These are phyloP conservation scores for Lacerta agilis DNA, from an alignment of 2,797 vertebrate genomes.

Conservation along the genomic window DNA sequence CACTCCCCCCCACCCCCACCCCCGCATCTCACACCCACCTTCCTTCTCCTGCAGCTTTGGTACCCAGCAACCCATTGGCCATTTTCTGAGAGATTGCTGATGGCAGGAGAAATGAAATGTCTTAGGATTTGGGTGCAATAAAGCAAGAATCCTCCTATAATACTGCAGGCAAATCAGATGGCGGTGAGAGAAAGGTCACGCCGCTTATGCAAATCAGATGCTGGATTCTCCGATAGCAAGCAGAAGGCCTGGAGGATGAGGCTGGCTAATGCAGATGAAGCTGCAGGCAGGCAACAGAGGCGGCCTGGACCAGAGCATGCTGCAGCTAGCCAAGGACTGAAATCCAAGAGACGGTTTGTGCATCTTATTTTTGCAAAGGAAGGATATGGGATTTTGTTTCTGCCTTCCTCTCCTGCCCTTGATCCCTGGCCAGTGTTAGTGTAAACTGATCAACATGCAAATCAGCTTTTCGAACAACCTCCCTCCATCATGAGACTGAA, in stretches of 20 bases:
- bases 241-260: slow-evolving; percentile 11
- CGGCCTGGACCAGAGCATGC: background rate
- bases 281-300: background rate
- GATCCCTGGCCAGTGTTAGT: background rate
- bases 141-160: slow-evolving; percentile 19
- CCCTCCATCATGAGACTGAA: background rate
- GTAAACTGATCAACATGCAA: background rate
- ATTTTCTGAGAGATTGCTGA: background rate
- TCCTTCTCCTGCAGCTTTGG: background rate
- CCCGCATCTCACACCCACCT: too few relatives aligned
- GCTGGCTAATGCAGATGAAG: background rate
- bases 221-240: background rate
- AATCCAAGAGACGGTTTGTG: background rate
- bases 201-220: slow-evolving; percentile 19
- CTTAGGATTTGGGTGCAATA: slow-evolving; percentile 24
- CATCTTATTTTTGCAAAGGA: background rate
- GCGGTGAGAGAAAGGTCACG: slow-evolving; percentile 8
- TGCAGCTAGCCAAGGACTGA: background rate
- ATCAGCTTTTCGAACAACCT: background rate
- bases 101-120: slow-evolving; percentile 14
- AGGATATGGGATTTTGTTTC: background rate
- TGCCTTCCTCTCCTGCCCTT: background rate
- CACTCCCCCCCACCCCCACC: background rate
- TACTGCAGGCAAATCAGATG: slow-evolving; percentile 31
- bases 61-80: background rate